Evolutionary conservation across 2,797 vertebrate species (phyloP), one percentile per base, ranked within the genome.

Genomic region (Echeneis naucrates): DNA sequence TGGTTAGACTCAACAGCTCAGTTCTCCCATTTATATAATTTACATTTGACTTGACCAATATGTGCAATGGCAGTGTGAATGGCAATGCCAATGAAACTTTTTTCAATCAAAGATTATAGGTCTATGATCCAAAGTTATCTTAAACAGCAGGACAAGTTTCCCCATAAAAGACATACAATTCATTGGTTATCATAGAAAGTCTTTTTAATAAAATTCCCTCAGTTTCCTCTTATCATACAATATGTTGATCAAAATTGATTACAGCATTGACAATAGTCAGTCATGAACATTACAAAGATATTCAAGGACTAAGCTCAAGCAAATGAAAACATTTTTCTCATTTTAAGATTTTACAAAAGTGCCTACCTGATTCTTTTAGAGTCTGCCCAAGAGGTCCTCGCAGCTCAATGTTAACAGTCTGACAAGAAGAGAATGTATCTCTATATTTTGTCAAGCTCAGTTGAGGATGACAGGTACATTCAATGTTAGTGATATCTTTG

Each of bases 191-290:
- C 27, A 74, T 90, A 90, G 57, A 91, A 90, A 88, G 77, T 9
- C 1, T 23, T 89, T 89, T 90, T 89, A 90, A 78, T 91, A 85
- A 78, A 88, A 69, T 77, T 78, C 78, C 87, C 88, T 68, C 74
- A 72, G 72, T 88, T 88, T 81, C 77, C 78, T 85, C 40, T 68
- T 69, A 79, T 75, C 45, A 67, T 67, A 84, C 80, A 82, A 17
- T 44, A 60, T 60, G 8, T 69, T 66, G 57, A 81, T 86, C 57
- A 81, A 51, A 67, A 67, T 76, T 65, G 65, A 87, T 81, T 80
- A 82, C 60, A 78, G 33, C 51, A 69, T 42, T 58, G 19, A 73
- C 51, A 27, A 70, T 47, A 81, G 57, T 62, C 21, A 69, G 68
- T 66, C 12, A 55, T 65, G 17, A 75, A 80, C 52, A 62, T 72